Evolutionary conservation across 30 jellyfish, hydroid and myxozoan species (phyloP), one percentile per base, ranked within the genome.

Genomic region (Haliclystus octoradiatus): DNA sequence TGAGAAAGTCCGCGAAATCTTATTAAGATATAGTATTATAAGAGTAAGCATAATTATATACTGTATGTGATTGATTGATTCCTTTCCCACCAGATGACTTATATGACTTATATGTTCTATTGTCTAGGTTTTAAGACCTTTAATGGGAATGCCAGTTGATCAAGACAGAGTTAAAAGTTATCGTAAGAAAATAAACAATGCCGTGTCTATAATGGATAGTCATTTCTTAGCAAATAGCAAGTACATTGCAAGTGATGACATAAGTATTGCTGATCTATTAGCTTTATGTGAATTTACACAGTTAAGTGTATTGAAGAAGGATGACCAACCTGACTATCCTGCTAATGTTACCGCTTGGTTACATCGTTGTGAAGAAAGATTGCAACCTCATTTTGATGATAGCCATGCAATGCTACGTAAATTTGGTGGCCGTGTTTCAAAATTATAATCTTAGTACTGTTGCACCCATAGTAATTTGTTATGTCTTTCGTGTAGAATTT

Each of bases 261-360:
- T 80, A 26, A 60, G 94, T 1, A 88, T 88, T 64, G 97, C 97
- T 49, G 97, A 88, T 74, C 33, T 80, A 32, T 63, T 88, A 65
- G 97, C 94, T 3, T 28, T 88, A 9, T 61, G 78, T 49, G 97
- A 88, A 63, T 76, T 88, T 66, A 52, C 89, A 32, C 94, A 88
- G 72, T 62, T 88, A 34, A 93, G 80, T 29, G 77, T 80, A 46
- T 7, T 46, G 12, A 9, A 9, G 12, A 9, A 46, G n/a, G 60
- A 46, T 12, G 12, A 9, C n/a, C n/a, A 46, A 12, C 12, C n/a
- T 46, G 12, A 12, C n/a, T n/a, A n/a, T 13, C 28, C 89, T 2
- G 73, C 71, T 13, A 74, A 24, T 2, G 85, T 88, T 1, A 52
- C 75, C 12, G 78, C 57, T n/a, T 88, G 97, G 97, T 57, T 34